Percentiles rank a stretch among this genome's conserved stretches.
Conservation (phyloP, 2,113 vertebrate species). For the Pseudorhombus dupliciocellatus region DNA sequence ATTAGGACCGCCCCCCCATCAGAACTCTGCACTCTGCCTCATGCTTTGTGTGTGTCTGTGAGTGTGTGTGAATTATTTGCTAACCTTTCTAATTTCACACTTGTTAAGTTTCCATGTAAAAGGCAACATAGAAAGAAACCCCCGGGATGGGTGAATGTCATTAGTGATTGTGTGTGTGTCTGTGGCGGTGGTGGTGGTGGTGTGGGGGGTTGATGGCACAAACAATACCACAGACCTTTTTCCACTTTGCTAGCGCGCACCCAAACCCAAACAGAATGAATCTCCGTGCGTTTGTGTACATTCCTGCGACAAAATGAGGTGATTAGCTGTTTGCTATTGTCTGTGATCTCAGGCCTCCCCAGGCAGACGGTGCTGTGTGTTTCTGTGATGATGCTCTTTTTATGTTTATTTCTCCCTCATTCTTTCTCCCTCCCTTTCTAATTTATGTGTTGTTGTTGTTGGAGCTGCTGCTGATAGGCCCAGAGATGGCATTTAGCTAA, state of each 20-base stretch:
- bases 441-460: slow-evolving; percentile 78
- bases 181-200: slow-evolving; percentile 12
- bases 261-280: slow-evolving; percentile 3
- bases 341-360: slow-evolving; percentile 30
- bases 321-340: slow-evolving; percentile 46
- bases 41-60: slow-evolving; percentile 41
- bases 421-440: slow-evolving; percentile 39
- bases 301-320: slow-evolving; percentile 43
- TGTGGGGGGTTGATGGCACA: slow-evolving; percentile 19
- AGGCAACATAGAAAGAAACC: slow-evolving; percentile 72
- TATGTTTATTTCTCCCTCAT: slow-evolving; percentile 2
- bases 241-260: slow-evolving; percentile 16
- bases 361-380: slow-evolving; percentile 43
- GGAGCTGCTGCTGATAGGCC: slow-evolving; percentile 73
- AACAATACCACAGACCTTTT: slow-evolving; percentile 41
- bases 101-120: slow-evolving; percentile 82
- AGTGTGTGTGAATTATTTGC: slow-evolving; percentile 66
- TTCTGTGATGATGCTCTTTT: slow-evolving; percentile 46
- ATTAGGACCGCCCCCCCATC: slow-evolving; percentile 73
- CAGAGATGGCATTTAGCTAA: slow-evolving; percentile 82
- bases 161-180: slow-evolving; percentile 54
- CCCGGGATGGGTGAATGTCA: slow-evolving; percentile 72
- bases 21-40: slow-evolving; percentile 44
- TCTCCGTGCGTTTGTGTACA: slow-evolving; percentile 34
- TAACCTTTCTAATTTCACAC: slow-evolving; percentile 85